Conservation (phyloP, 1,140 invertebrate genomes). For the Meloidogyne chitwoodi region DNA sequence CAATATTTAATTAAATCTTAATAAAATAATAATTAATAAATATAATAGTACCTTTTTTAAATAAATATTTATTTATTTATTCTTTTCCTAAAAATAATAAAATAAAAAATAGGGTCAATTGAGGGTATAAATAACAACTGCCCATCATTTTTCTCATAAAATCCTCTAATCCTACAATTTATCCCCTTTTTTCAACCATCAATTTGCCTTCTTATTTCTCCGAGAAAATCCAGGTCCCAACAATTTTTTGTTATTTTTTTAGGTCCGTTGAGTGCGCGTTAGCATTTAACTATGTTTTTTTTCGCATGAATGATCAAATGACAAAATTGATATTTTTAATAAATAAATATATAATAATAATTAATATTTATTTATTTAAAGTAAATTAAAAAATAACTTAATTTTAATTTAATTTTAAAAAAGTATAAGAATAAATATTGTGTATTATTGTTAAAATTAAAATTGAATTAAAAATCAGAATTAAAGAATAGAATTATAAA, state of each 20-base stretch:
- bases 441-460: too few species aligned
- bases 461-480: too few species aligned
- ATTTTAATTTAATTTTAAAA: too few species aligned
- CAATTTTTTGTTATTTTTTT: not conserved
- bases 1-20: too few species aligned
- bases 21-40: too few species aligned
- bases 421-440: too few species aligned
- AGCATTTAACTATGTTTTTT: not conserved
- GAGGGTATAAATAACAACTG: not conserved
- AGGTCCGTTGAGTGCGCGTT: not conserved
- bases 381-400: too few species aligned
- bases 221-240: not conserved
- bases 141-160: not conserved
- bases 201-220: not conserved
- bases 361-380: not conserved
- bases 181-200: not conserved
- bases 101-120: not conserved
- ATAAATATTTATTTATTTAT: not conserved
- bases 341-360: not conserved
- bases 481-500: too few species aligned
- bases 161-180: not conserved
- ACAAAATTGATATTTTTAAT: not conserved
- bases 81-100: not conserved
- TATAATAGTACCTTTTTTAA: too few species aligned
- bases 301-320: not conserved